Conservation (phyloP, 1,140 invertebrate species). For the Mya arenaria region DNA sequence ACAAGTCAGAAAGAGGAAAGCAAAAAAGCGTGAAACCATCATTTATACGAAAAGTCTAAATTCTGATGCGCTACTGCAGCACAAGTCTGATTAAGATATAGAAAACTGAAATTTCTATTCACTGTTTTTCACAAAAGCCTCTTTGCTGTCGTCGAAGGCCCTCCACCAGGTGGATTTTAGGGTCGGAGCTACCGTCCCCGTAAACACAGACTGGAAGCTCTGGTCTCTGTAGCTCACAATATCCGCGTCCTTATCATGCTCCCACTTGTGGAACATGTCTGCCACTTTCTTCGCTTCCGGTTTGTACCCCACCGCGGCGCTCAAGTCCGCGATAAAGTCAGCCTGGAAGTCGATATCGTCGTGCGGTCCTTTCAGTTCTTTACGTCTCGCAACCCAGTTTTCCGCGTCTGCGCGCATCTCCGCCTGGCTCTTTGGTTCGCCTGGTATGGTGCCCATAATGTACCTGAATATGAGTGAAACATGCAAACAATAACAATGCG, state of each 20-base stretch:
- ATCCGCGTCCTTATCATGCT: conserved; percentile 2
- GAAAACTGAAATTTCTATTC: too few relatives aligned
- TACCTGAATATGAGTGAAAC: too few relatives aligned
- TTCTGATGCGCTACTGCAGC: too few relatives aligned
- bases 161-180: not conserved
- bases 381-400: not conserved
- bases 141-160: conserved; percentile 15
- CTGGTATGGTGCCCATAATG: conserved; percentile 5
- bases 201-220: conserved; percentile 7
- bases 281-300: not conserved
- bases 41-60: too few relatives aligned
- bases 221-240: conserved; percentile 31
- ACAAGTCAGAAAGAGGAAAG: too few relatives aligned
- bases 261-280: conserved; percentile 22
- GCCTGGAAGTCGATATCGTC: conserved; percentile 25
- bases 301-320: not conserved
- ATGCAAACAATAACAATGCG: too few relatives aligned
- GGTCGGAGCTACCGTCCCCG: not conserved
- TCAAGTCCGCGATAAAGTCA: conserved; percentile 14
- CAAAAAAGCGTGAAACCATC: too few relatives aligned
- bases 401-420: conserved; percentile 10
- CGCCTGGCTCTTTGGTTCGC: not conserved
- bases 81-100: too few relatives aligned
- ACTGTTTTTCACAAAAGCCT: conserved; percentile 27
- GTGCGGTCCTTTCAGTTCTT: not conserved